Conservation (phyloP, 2,888 invertebrate species). For the Monoplex corrugatus region DNA sequence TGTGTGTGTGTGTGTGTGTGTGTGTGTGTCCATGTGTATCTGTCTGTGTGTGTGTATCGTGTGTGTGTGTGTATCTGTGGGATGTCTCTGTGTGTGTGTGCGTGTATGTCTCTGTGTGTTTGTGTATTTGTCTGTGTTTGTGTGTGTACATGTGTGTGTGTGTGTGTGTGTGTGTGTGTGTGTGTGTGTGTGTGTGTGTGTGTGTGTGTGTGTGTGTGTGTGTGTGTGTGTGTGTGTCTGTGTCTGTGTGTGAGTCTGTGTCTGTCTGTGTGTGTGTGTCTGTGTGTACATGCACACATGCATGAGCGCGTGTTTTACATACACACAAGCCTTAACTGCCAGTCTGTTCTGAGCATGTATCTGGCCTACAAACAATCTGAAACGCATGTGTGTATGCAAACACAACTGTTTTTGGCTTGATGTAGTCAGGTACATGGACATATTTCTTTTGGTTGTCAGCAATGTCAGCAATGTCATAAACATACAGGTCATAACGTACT, state of each 20-base stretch:
- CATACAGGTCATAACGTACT: no score
- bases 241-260: background rate
- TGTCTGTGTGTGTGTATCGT: slow-evolving; percentile 5
- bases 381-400: no score
- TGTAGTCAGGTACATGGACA: no score
- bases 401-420: no score
- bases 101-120: background rate
- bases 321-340: no score
- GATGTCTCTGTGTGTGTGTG: background rate
- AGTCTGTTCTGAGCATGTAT: no score
- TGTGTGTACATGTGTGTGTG: background rate
- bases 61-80: background rate
- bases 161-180: background rate
- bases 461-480: no score
- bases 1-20: slow-evolving; percentile 12
- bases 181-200: background rate
- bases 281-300: no score
- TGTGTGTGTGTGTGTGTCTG: background rate
- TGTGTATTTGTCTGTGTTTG: background rate
- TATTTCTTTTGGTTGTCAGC: no score
- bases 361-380: no score
- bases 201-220: background rate
- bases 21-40: slow-evolving; percentile 3
- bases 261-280: no score
- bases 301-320: no score